Evolutionary conservation across 2,888 invertebrate species (phyloP).

Genomic region (Drosophila melanocephala): DNA sequence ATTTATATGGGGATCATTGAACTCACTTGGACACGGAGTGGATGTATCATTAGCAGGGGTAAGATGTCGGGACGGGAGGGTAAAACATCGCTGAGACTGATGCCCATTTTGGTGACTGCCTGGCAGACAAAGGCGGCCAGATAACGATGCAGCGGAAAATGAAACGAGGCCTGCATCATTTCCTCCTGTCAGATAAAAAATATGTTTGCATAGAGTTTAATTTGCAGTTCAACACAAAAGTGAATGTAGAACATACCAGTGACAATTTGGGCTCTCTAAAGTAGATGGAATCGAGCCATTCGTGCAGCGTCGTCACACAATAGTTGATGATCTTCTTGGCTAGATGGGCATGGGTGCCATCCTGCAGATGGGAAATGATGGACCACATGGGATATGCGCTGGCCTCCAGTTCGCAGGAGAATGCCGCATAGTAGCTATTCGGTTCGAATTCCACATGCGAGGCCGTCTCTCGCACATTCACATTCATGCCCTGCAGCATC

Average conservation of each 20-base stretch:
- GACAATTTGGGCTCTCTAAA: slow-evolving; percentile 89
- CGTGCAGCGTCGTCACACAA: slow-evolving; percentile 92
- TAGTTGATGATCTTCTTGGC: slow-evolving; percentile 91
- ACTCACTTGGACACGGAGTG: slow-evolving; percentile 95
- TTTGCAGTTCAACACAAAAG: not conserved
- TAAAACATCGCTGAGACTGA: slow-evolving; percentile 91
- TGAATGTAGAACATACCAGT: slow-evolving; percentile 51
- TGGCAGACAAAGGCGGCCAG: slow-evolving; percentile 94
- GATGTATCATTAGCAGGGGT: slow-evolving; percentile 95
- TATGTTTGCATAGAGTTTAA: not conserved
- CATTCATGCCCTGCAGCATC: slow-evolving; percentile 99
- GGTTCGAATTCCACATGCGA: slow-evolving; percentile 98
- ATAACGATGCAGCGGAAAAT: slow-evolving; percentile 98
- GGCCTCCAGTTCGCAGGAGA: slow-evolving; percentile 98
- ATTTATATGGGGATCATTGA: not conserved
- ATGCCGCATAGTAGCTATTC: slow-evolving; percentile 98
- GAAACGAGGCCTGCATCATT: slow-evolving; percentile 96
- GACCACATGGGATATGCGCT: slow-evolving; percentile 99
- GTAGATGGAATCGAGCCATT: slow-evolving; percentile 95
- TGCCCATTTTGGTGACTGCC: slow-evolving; percentile 92
- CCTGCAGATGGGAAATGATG: slow-evolving; percentile 94
- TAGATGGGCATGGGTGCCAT: slow-evolving; percentile 90
- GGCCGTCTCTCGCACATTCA: slow-evolving; percentile 95
- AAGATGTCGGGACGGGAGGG: slow-evolving; percentile 92
- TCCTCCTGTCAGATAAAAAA: slow-evolving; percentile 88